Evolutionary conservation across 2,888 invertebrate species (phyloP), one percentile per base, ranked within the genome.

Genomic region (Mimas tiliae): DNA sequence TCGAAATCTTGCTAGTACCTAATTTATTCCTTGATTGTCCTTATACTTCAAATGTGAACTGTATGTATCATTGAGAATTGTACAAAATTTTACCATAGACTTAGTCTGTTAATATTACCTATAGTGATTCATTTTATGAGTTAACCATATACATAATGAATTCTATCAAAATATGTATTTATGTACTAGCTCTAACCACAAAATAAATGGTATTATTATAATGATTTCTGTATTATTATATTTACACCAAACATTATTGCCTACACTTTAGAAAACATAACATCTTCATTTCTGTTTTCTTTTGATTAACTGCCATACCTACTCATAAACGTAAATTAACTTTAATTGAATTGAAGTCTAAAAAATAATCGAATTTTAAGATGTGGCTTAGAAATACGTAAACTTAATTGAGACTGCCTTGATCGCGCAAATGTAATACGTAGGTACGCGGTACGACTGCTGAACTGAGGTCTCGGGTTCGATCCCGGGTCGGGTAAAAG

Each of bases 121-220:
- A 77, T 85, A 89, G 85, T 87, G 76, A 84, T 89, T 86, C 78
- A 85, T 78, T 74, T 77, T 83, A 86, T 84, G 83, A 87, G 87
- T 89, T 92, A 91, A 93, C 89, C 88, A 87, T 89, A 74, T 76
- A 79, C 79, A 84, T 82, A 86, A 80, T 87, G 85, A 88, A 89
- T 80, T 75, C 77, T 83, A 80, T 83, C 83, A 81, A 86, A 78
- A 78, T 85, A 84, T 88, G 81, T 87, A 90, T 90, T 88, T 91
- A 89, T 91, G 86, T 89, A 87, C 83, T 87, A 89, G 87, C 81
- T 83, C 85, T 91, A 91, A 91, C 91, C 82, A 88, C 87, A 76
- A 89, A 90, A 91, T 92, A 91, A 92, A 90, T 87, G 86, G 87
- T 88, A 88, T 88, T 85, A 89, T 83, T 81, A 84, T 85, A 85